These are phyloP conservation scores for Zygogramma bicolorata DNA, from an alignment of 2,888 invertebrate genomes.

Conservation along the genomic window DNA sequence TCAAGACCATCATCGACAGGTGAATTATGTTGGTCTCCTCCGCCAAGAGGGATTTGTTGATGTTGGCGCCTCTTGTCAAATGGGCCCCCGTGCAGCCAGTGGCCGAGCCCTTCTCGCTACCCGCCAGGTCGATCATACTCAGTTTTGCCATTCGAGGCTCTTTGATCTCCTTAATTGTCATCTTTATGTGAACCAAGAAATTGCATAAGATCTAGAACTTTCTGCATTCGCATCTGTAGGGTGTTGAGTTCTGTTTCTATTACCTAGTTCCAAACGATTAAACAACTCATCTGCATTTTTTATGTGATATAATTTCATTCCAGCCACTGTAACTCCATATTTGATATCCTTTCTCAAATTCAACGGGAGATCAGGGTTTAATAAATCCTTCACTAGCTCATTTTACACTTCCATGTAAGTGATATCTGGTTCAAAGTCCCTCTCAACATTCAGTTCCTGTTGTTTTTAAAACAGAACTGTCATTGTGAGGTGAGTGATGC, in stretches of 20 bases:
- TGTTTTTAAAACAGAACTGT: conserved; percentile 85
- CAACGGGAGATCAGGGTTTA: conserved; percentile 79
- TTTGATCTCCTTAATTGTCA: conserved; percentile 66
- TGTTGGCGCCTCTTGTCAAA: conserved; percentile 94
- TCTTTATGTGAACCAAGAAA: conserved; percentile 85
- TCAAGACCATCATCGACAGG: neutral
- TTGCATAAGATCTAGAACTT: conserved; percentile 95
- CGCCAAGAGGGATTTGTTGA: conserved; percentile 90
- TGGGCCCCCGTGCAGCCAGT: conserved; percentile 85
- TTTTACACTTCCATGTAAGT: conserved; percentile 74
- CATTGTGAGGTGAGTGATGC: conserved; percentile 93
- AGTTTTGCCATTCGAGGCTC: conserved; percentile 83
- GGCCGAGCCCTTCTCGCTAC: conserved; percentile 87
- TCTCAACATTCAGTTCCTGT: conserved; percentile 74
- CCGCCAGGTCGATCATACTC: conserved; percentile 95
- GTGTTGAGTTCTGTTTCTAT: conserved; percentile 90
- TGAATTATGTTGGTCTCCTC: conserved; percentile 35
- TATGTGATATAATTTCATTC: conserved; percentile 79
- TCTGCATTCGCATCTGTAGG: conserved; percentile 96
- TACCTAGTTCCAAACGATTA: conserved; percentile 83
- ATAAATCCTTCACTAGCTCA: conserved; percentile 88
- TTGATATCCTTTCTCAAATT: conserved; percentile 84
- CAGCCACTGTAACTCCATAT: conserved; percentile 85
- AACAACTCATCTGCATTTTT: conserved; percentile 81
- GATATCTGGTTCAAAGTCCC: conserved; percentile 80